Evolutionary conservation across 2,888 invertebrate genomes (phyloP), one percentile per base, ranked within the genome.

Genomic region (Pegoplata infirma): DNA sequence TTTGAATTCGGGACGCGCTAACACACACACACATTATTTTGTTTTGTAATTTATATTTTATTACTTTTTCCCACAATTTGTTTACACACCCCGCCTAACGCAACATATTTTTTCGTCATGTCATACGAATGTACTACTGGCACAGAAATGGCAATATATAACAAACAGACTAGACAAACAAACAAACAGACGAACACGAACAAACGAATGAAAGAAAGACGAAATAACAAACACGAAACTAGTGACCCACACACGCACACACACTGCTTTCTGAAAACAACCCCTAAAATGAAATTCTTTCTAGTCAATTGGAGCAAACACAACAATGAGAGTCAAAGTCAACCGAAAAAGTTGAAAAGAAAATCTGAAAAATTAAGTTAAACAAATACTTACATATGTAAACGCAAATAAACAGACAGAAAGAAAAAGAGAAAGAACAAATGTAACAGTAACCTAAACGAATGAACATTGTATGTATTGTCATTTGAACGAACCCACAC

Each of bases 61-160:
- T 46, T 56, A n/a, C 12, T 28, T 14, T 36, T 40, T 51, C n/a
- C n/a, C n/a, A n/a, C n/a, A n/a, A 7, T 25, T 51, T 68, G 23
- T 17, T 44, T 55, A 46, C 32, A 19, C 32, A 46, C 5, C 8
- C 25, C 55, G 72, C 73, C 77, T 77, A 77, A 64, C 77, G 68
- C 73, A 77, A 77, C 63, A 77, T 17, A 59, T 64, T 64, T 58
- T 19, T 36, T 46, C 53, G 64, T 59, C 19, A 32, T 44, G 66
- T 40, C 46, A 71, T 2, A 51, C 51, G 7, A 14, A 23, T 32
- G 53, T 46, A 46, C 77, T 63, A 73, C 58, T 77, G 72, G 51
- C 77, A 73, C 68, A 77, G 63, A 73, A 68, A 77, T 46, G 58
- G 32, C 63, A 28, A 73, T 47, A 58, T 58, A 53, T 16, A 63